Evolutionary conservation across 2,797 vertebrate species (phyloP).

Genomic region (Podarcis siculus): DNA sequence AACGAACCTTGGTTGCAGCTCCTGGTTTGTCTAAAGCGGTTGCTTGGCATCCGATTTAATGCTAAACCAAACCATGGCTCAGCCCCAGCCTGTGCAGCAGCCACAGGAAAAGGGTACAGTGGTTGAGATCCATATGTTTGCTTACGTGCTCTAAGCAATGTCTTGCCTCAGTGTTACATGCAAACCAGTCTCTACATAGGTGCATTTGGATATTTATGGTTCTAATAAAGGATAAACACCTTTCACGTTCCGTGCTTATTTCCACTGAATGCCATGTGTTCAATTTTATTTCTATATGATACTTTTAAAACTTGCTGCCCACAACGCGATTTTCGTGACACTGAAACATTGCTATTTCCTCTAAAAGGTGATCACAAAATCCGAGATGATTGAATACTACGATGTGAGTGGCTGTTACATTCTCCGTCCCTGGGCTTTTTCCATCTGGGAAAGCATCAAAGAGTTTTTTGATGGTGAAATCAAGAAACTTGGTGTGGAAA

Average conservation of each 20-base stretch:
- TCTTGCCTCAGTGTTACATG: too few species aligned
- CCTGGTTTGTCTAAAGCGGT: too few species aligned
- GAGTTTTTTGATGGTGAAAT: slow-evolving; percentile 94
- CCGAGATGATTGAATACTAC: slow-evolving; percentile 99
- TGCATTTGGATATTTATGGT: not conserved
- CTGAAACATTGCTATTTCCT: slow-evolving; percentile 32
- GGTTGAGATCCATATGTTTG: too few species aligned
- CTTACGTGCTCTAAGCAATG: too few species aligned
- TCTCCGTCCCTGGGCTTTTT: slow-evolving; percentile 93
- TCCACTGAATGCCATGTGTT: not conserved
- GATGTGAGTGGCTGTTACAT: slow-evolving; percentile 98
- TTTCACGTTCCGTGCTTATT: not conserved
- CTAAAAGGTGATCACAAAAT: slow-evolving; percentile 94
- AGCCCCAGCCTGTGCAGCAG: too few species aligned
- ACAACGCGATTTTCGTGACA: not conserved
- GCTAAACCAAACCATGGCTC: too few species aligned
- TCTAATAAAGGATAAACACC: not conserved
- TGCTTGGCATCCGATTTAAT: too few species aligned
- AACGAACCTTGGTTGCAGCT: too few species aligned
- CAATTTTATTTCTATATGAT: not conserved
- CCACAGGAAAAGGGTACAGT: too few species aligned
- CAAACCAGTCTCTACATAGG: not conserved
- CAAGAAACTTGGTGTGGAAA: slow-evolving; percentile 96
- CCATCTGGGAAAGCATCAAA: slow-evolving; percentile 95
- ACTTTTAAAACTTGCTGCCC: not conserved